A percentile compares a stretch with the other conserved stretches of the same genome.
These are phyloP conservation scores for Zaprionus nigranus DNA, from an alignment of 1,140 invertebrate species.

Conservation along the genomic window DNA sequence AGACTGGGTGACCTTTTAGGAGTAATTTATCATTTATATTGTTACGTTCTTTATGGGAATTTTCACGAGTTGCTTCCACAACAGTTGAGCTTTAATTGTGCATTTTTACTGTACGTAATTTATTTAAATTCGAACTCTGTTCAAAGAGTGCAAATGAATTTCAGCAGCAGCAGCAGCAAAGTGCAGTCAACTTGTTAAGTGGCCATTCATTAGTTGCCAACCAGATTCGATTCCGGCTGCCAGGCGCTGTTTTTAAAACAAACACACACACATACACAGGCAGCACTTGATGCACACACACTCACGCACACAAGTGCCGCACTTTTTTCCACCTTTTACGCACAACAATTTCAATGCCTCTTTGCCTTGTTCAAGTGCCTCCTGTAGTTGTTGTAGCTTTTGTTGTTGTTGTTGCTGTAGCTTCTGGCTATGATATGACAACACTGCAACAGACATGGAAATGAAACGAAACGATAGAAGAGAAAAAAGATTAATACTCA, in stretches of 20 bases:
- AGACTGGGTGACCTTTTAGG: neutral
- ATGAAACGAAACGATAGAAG: slow-evolving; percentile 10
- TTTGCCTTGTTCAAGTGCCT: slow-evolving; percentile 15
- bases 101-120: neutral
- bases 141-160: neutral
- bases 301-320: neutral
- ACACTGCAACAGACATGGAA: slow-evolving; percentile 50
- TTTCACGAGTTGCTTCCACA: neutral
- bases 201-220: slow-evolving; percentile 26
- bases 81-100: neutral
- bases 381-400: neutral
- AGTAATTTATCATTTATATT: neutral
- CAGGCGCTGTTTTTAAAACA: slow-evolving; percentile 11
- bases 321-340: slow-evolving; percentile 40
- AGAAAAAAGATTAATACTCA: slow-evolving; percentile 33
- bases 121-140: neutral
- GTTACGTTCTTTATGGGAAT: neutral
- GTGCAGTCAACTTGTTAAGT: slow-evolving; percentile 25
- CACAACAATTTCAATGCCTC: slow-evolving; percentile 28
- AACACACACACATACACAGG: neutral
- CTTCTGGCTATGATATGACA: slow-evolving; percentile 62
- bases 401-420: slow-evolving; percentile 25
- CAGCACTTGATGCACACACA: neutral
- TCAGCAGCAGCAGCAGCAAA: neutral
- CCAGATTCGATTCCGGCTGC: slow-evolving; percentile 11